phyloP scores from a whole-genome alignment of 2,797 vertebrate genomes.

The Columba guinea region DNA sequence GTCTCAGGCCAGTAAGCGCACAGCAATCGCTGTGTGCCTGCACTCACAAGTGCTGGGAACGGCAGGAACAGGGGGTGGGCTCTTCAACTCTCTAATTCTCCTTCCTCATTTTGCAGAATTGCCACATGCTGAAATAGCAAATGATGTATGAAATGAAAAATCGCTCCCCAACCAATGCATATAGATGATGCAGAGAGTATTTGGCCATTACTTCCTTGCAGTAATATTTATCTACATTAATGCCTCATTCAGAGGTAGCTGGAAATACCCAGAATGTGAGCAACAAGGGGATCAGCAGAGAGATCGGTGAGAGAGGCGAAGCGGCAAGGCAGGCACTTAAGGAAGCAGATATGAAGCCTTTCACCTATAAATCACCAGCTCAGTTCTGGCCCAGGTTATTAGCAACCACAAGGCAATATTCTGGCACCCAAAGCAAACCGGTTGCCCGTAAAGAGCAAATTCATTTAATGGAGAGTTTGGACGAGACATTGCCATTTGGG shows the following conservation, averaged over 20 bases:
- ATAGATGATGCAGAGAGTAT: conserved; percentile 49
- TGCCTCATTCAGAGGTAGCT: conserved; percentile 36
- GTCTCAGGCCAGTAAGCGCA: neutral
- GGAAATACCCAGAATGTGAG: conserved; percentile 25
- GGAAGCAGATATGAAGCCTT: neutral
- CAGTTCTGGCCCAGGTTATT: neutral
- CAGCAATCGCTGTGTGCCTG: neutral
- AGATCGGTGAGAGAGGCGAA: neutral
- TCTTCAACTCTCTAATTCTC: conserved; percentile 32
- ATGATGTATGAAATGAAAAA: conserved; percentile 71
- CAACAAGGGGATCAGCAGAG: neutral
- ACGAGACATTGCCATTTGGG: neutral
- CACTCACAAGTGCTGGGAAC: neutral
- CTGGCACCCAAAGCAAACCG: neutral
- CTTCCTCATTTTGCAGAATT: conserved; percentile 55
- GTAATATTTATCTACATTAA: conserved; percentile 67
- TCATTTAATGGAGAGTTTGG: neutral
- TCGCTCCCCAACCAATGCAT: conserved; percentile 41
- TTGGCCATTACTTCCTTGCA: conserved; percentile 47
- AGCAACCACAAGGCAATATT: neutral
- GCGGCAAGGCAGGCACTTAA: conserved; percentile 8
- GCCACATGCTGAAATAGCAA: conserved; percentile 60
- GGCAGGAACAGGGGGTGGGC: conserved; percentile 28
- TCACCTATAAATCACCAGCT: conserved; percentile 18
- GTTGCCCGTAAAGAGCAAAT: conserved; percentile 15